phyloP scores from a whole-genome alignment of 1,140 invertebrate genomes.

The Druon quercuslanigerum region DNA sequence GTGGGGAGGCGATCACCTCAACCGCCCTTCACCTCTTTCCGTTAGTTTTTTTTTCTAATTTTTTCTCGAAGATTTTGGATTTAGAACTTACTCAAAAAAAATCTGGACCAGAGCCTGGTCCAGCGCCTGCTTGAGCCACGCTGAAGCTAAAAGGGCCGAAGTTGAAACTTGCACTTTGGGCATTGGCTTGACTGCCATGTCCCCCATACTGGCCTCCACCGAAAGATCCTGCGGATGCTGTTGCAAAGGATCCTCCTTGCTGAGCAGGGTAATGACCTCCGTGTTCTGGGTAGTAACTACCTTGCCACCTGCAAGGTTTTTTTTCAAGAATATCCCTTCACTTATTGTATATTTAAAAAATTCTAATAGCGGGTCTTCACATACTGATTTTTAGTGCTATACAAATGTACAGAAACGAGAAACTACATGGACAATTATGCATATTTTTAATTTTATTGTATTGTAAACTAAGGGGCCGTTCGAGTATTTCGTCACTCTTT shows the following conservation, averaged over 20 bases:
- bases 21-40: too few relatives aligned
- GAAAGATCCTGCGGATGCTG: constrained; percentile 57
- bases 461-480: too few relatives aligned
- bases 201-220: constrained; percentile 33
- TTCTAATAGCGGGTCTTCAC: too few relatives aligned
- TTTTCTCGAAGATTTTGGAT: background rate
- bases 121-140: constrained; percentile 42
- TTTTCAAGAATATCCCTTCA: background rate
- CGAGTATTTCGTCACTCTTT: too few relatives aligned
- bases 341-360: background rate
- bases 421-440: too few relatives aligned
- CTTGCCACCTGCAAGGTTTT: constrained; percentile 37
- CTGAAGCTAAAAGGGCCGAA: constrained; percentile 63
- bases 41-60: too few relatives aligned
- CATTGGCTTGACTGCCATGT: constrained; percentile 45
- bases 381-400: too few relatives aligned
- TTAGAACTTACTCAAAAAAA: background rate
- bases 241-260: constrained; percentile 55
- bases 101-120: background rate
- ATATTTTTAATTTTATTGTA: too few relatives aligned
- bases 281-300: constrained; percentile 48
- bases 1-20: too few relatives aligned
- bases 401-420: too few relatives aligned
- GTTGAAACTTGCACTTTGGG: constrained; percentile 60
- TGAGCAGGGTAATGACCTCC: constrained; percentile 32